phyloP scores from a whole-genome alignment of 2,888 invertebrate species.

The Dendrolimus pini region DNA sequence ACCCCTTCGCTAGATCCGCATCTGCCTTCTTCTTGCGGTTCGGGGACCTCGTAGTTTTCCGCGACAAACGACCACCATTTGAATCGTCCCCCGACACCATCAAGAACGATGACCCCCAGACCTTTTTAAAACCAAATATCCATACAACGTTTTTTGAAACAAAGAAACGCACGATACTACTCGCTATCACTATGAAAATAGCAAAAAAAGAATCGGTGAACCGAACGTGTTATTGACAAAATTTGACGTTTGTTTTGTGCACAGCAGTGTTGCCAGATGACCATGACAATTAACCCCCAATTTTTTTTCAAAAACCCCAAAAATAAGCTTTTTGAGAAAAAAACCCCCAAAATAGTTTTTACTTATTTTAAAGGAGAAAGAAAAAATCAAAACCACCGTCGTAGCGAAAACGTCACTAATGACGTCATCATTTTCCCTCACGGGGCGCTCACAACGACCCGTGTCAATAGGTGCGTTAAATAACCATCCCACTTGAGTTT shows the following conservation, averaged over 20 bases:
- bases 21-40: constrained; percentile 80
- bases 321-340: too few species aligned
- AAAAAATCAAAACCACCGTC: too few species aligned
- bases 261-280: too few species aligned
- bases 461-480: too few species aligned
- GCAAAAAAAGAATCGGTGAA: constrained; percentile 31
- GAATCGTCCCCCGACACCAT: constrained; percentile 77
- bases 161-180: constrained; percentile 55
- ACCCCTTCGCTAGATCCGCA: constrained; percentile 77
- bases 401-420: too few species aligned
- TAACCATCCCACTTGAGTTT: too few species aligned
- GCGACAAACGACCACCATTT: constrained; percentile 79
- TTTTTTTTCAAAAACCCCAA: too few species aligned
- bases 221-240: constrained; percentile 33
- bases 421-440: too few species aligned
- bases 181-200: constrained; percentile 46
- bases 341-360: too few species aligned
- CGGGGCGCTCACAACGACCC: too few species aligned
- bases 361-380: too few species aligned
- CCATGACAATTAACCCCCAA: too few species aligned
- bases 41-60: constrained; percentile 81
- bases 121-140: constrained; percentile 57
- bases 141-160: constrained; percentile 52
- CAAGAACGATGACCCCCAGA: constrained; percentile 62
- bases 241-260: constrained; percentile 24